Conservation (phyloP, 2,797 vertebrate genomes). For the Sebastes variabilis region DNA sequence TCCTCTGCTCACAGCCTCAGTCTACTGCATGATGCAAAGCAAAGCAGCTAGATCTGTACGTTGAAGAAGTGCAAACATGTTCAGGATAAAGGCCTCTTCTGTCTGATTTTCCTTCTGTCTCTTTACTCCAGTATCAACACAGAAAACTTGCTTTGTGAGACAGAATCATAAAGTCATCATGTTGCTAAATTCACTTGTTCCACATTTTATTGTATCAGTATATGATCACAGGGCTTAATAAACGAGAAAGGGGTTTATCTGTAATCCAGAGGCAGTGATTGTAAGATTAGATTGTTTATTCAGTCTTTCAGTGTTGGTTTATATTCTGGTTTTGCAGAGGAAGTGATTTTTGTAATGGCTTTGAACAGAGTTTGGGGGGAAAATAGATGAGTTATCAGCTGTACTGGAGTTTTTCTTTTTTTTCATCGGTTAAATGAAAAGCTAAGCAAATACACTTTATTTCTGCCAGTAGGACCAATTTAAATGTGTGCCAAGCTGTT, state of each 20-base stretch:
- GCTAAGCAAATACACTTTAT: background rate
- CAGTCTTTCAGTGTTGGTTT: conserved; percentile 30
- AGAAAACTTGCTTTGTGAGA: conserved; percentile 5
- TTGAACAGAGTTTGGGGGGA: conserved; percentile 11
- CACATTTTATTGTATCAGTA: conserved; percentile 12
- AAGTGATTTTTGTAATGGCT: conserved; percentile 49
- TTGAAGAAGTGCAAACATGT: background rate
- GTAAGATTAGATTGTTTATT: conserved; percentile 64
- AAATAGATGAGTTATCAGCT: conserved; percentile 11
- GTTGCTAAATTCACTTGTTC: conserved; percentile 22
- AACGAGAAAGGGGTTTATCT: conserved; percentile 54
- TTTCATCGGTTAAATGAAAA: conserved; percentile 19
- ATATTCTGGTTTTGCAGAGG: conserved; percentile 33
- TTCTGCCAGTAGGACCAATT: background rate
- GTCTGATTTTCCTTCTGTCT: background rate
- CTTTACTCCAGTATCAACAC: background rate
- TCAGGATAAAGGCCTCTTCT: background rate
- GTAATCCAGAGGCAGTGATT: conserved; percentile 65
- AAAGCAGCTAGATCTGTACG: background rate
- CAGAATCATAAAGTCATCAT: conserved; percentile 21
- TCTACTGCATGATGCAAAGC: conserved; percentile 4
- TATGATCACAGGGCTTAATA: conserved; percentile 26
- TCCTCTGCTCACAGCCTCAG: conserved; percentile 1
- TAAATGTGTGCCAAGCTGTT: conserved; percentile 6
- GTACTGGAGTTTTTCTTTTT: background rate